phyloP scores from a whole-genome alignment of 2,113 vertebrate species.

The Peromyscus maniculatus region DNA sequence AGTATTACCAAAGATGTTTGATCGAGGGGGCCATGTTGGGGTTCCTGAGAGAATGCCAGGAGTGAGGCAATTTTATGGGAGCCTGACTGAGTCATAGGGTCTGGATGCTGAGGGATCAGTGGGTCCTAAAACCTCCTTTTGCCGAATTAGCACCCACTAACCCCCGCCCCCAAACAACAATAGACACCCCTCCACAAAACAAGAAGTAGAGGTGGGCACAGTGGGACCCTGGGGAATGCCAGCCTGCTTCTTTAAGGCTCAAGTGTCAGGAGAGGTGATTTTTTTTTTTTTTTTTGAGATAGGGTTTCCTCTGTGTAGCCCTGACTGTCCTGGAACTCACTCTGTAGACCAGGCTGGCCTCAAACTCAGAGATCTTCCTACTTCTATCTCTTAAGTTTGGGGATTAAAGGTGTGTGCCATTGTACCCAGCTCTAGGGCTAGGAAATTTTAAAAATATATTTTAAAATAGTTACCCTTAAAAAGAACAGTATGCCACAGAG shows the following conservation, averaged over 20 bases:
- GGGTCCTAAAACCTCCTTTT: not conserved
- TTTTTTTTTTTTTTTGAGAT: not conserved
- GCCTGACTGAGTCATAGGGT: not conserved
- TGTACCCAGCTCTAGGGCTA: not conserved
- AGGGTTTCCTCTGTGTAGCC: not conserved
- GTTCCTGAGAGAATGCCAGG: not conserved
- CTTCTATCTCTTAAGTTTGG: not conserved
- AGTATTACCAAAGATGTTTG: not conserved
- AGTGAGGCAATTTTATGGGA: not conserved
- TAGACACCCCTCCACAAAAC: not conserved
- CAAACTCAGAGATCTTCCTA: not conserved
- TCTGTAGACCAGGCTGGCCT: not conserved
- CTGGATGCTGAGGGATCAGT: not conserved
- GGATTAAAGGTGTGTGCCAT: not conserved
- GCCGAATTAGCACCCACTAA: not conserved
- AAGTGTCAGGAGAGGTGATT: not conserved
- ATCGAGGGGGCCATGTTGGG: rapidly evolving
- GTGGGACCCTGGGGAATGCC: not conserved
- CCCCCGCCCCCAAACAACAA: no score
- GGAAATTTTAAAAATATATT: not conserved
- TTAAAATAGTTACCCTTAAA: not conserved
- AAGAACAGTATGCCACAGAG: not conserved
- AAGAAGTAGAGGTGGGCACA: no score
- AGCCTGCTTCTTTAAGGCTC: not conserved
- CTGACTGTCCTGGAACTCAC: not conserved